phyloP scores from a whole-genome alignment of 2,797 vertebrate genomes.

The Labeo calbasu region DNA sequence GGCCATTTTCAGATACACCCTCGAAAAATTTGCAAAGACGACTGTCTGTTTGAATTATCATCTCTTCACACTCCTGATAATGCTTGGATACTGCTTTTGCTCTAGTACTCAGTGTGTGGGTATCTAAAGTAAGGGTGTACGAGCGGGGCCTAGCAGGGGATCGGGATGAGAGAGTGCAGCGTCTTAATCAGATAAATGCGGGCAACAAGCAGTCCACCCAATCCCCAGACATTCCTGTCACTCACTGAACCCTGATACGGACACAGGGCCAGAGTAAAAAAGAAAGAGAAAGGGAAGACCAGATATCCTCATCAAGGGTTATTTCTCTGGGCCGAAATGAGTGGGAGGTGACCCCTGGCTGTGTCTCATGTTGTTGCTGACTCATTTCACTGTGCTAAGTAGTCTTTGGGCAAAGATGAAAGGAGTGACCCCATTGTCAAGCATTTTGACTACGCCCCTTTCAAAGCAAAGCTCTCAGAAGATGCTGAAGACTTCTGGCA shows the following conservation, averaged over 20 bases:
- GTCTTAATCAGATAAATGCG: constrained; percentile 76
- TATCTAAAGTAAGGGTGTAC: background rate
- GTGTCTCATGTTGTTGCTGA: constrained; percentile 61
- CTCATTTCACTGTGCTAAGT: constrained; percentile 59
- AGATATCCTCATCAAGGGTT: constrained; percentile 42
- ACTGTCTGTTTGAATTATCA: background rate
- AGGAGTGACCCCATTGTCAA: constrained; percentile 57
- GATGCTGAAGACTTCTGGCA: constrained; percentile 37
- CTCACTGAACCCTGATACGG: constrained; percentile 70
- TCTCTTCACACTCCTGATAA: constrained; percentile 12
- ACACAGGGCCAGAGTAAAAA: constrained; percentile 28
- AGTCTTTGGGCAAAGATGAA: constrained; percentile 62
- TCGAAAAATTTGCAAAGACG: background rate
- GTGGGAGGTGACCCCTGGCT: constrained; percentile 59
- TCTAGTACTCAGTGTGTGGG: background rate
- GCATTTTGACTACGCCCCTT: constrained; percentile 37
- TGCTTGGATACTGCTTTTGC: background rate
- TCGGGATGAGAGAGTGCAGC: constrained; percentile 64
- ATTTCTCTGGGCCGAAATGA: constrained; percentile 49
- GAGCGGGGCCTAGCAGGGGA: constrained; percentile 50
- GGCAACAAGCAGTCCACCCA: constrained; percentile 61
- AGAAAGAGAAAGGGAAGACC: constrained; percentile 39
- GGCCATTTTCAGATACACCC: background rate
- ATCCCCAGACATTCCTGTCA: constrained; percentile 76
- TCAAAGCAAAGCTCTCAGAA: constrained; percentile 21